Evolutionary conservation across 2,113 vertebrate species (phyloP), one percentile per base, ranked within the genome.

Genomic region (Polyodon spathula): DNA sequence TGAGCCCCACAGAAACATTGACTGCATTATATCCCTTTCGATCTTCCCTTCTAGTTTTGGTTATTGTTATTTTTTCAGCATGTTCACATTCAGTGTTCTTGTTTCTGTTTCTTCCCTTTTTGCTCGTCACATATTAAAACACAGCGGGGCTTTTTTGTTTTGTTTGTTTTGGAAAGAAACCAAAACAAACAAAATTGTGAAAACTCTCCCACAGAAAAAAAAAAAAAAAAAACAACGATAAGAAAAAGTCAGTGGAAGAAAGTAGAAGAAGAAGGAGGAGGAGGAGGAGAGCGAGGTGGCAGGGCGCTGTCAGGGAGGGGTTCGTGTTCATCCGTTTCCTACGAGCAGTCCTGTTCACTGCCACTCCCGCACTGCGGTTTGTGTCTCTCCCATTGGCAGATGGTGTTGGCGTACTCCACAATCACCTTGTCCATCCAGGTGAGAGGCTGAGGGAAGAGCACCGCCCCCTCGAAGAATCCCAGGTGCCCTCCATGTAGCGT

Each of bases 371-470:
- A 98, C 44, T 91, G 87, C 3, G 86, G 82, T 78, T 95, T 97
- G 79, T 87, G 96, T 58, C 86, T 93, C 77, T 97, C 92, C 94
- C 95, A 99, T 63, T 97, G 95, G 83, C 93, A 97, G 50, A 99
- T 88, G 75, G 95, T 84, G 4, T 95, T 89, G 75, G 93, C 81
- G 17, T 97, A 98, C 61, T 92, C 89, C 68, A 99, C 91, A 42
- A 98, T 92, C 17, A 98, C 90, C 80, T 99, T 99, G 83, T 99
- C 96, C 95, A 98, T 98, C 96, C 96, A 99, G 16, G 96, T 99
- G 59, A 99, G 90, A 4, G 96, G 96, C 59, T 98, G 89, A 0
- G 96, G 96, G 68, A 99, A 92, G 2, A 99, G 92, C 59, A 99
- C 93, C 0, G 95, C 93, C 0, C 96, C 96, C 75, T 99, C 94